Evolutionary conservation across 2,113 vertebrate genomes (phyloP).

Genomic region (Cyprinodon brontotheroides): DNA sequence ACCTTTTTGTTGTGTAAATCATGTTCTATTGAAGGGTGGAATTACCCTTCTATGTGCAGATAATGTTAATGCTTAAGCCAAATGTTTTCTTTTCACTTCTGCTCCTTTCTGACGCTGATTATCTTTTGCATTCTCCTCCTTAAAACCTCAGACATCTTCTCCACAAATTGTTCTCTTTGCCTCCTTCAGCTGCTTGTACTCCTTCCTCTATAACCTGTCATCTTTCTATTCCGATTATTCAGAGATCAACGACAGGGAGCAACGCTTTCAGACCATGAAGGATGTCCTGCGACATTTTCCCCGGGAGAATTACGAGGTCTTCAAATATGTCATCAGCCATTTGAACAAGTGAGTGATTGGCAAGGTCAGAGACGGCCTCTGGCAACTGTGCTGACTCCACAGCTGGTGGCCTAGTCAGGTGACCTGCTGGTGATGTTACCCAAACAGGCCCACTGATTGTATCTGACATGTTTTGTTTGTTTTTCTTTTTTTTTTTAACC

Average conservation of each 20-base stretch:
- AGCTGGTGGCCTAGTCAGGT: constrained; percentile 22
- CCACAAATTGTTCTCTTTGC: constrained; percentile 20
- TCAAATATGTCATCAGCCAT: constrained; percentile 95
- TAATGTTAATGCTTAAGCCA: constrained; percentile 32
- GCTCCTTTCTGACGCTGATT: neutral
- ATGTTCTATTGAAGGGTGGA: constrained; percentile 1
- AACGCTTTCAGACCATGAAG: constrained; percentile 89
- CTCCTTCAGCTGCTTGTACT: constrained; percentile 26
- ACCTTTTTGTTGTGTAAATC: neutral
- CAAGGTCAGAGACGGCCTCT: constrained; percentile 22
- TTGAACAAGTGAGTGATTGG: constrained; percentile 87
- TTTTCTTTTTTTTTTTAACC: neutral
- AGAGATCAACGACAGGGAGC: constrained; percentile 94
- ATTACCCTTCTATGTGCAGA: constrained; percentile 27
- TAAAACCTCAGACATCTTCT: constrained; percentile 21
- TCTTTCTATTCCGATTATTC: constrained; percentile 42
- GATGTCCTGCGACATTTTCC: constrained; percentile 92
- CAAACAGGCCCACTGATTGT: neutral
- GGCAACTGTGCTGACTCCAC: constrained; percentile 31
- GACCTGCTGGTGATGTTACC: constrained; percentile 43
- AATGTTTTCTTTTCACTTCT: constrained; percentile 26
- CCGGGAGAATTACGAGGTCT: constrained; percentile 94
- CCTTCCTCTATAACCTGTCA: constrained; percentile 42
- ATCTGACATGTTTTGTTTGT: neutral
- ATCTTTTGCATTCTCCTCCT: constrained; percentile 14